Base-by-base conservation (phyloP, 2,797 vertebrate species). In the Vultur gryphus region DNA sequence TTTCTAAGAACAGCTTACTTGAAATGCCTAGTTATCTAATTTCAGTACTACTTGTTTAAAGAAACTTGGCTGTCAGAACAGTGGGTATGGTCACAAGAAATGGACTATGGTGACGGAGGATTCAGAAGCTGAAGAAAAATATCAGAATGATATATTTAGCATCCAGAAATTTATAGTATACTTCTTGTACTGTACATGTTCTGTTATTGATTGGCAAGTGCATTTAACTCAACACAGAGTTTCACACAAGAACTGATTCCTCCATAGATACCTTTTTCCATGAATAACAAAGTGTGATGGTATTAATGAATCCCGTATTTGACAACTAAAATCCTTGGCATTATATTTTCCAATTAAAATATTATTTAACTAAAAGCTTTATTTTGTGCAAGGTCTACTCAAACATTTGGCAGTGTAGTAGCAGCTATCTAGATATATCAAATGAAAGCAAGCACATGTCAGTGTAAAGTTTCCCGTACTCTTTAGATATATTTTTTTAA, bases 341-440 rank as follows among this genome's bases (percentile, higher is more conserved):
- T 96, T 83, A 91, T 72, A 55, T 18, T 87, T 97, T 88, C 62
- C 37, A 93, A 64, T 89, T 86, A 83, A 89, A 97, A 90, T 89
- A 82, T 75, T 85, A 64, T 79, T 95, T 93, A 90, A 59, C 46
- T 77, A 43, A 96, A 95, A 92, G 43, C 17, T 92, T 97, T 90
- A 57, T 87, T 97, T 95, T 94, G 37, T 57, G 43, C 66, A 86
- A 91, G 54, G 41, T 72, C 26, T 88, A 33, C 57, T 83, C 71
- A 88, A 49, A 82, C 19, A 76, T 89, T 89, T 85, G 85, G 25
- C 52, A 54, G n/a, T 94, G 49, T 65, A 67, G 19, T 80, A 71
- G 13, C 35, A 70, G 39, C 57, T 84, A 66, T 77, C 90, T 90
- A 94, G 82, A 75, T 48, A 8, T 97, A 79, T 70, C 54, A 80